Conservation (phyloP, 2,113 vertebrate genomes). For the Otocyon megalotis region DNA sequence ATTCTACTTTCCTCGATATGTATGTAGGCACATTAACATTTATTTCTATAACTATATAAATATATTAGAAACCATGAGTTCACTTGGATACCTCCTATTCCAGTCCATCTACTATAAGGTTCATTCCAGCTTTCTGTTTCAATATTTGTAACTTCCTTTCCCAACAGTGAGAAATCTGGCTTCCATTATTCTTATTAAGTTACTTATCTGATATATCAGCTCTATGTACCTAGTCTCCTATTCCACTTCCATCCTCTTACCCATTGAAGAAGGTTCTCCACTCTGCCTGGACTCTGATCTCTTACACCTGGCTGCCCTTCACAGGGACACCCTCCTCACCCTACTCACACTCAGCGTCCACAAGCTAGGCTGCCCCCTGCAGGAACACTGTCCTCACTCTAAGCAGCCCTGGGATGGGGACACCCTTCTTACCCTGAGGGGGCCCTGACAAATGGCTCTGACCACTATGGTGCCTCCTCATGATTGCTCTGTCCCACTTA, state of each 20-base stretch:
- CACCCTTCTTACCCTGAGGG: neutral
- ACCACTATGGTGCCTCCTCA: too few species aligned
- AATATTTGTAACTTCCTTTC: neutral
- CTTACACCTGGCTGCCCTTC: neutral
- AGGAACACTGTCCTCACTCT: neutral
- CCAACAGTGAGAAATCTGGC: neutral
- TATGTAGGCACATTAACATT: neutral
- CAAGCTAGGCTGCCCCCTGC: neutral
- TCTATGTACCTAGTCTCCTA: neutral
- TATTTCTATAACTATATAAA: slow-evolving; percentile 3
- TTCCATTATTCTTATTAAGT: neutral
- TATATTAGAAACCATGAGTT: neutral
- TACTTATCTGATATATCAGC: neutral
- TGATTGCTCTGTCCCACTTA: neutral
- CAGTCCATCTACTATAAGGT: neutral
- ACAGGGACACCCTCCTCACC: neutral
- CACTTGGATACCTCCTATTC: neutral
- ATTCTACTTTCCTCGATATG: neutral
- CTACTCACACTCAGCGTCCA: neutral
- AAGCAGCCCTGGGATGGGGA: neutral
- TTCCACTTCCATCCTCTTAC: neutral
- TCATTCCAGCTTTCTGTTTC: neutral
- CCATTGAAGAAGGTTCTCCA: neutral
- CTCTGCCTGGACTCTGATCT: neutral
- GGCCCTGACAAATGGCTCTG: neutral